Percentiles rank a stretch among this genome's conserved stretches.
These are phyloP conservation scores for Sebastes taczanowskii DNA, from an alignment of 2,797 vertebrate genomes.

Conservation along the genomic window DNA sequence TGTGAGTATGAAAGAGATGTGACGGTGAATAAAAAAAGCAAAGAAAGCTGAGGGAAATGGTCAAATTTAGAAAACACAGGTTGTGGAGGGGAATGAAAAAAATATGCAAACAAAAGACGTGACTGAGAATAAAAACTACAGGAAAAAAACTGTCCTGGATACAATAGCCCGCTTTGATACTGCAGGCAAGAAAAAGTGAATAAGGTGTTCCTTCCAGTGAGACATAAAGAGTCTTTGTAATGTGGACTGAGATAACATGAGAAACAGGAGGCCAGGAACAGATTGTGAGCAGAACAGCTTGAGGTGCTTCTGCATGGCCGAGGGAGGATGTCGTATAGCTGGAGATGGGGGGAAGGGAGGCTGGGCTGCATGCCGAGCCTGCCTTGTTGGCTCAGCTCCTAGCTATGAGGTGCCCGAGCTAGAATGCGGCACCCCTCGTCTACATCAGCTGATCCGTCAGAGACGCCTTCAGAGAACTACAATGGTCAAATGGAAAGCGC, in stretches of 20 bases:
- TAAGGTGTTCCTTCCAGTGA: conserved; percentile 17
- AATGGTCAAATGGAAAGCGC: conserved; percentile 37
- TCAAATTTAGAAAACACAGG: conserved; percentile 38
- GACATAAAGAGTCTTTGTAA: conserved; percentile 56
- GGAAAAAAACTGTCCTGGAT: not conserved
- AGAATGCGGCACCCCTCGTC: conserved; percentile 68
- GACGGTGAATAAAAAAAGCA: not conserved
- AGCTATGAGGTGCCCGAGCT: conserved; percentile 69
- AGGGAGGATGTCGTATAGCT: conserved; percentile 71
- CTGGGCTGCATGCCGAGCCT: conserved; percentile 57
- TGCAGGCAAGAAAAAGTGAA: conserved; percentile 16
- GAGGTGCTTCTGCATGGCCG: conserved; percentile 68
- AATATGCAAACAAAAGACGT: conserved; percentile 7
- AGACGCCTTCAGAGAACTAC: conserved; percentile 42
- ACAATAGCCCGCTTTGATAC: conserved; percentile 27
- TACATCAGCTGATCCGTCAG: conserved; percentile 71
- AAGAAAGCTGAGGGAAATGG: conserved; percentile 22
- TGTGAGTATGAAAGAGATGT: conserved; percentile 26
- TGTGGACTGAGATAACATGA: conserved; percentile 60
- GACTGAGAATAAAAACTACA: not conserved
- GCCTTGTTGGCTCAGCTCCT: conserved; percentile 69
- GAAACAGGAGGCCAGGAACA: conserved; percentile 65
- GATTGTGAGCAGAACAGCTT: conserved; percentile 78
- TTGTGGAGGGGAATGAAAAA: conserved; percentile 7
- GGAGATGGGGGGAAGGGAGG: conserved; percentile 40